Evolutionary conservation across 2,113 vertebrate genomes (phyloP), one percentile per base, ranked within the genome.

Genomic region (Microcebus jonahi): DNA sequence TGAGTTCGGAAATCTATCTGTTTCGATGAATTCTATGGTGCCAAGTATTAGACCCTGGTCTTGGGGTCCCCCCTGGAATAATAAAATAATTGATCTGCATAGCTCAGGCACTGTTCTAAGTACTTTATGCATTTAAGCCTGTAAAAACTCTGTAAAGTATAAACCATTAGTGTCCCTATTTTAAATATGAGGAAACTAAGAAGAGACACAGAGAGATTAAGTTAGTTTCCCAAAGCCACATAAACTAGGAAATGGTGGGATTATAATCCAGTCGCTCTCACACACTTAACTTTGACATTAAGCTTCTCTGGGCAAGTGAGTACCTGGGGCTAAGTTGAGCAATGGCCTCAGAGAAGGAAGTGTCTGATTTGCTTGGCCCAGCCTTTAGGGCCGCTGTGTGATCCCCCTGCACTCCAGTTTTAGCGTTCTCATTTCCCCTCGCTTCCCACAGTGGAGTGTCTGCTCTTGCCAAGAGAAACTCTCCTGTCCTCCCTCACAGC

Each of bases 151-250:
- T 70, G 31, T 55, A 21, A 67, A 25, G 27, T 48, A 59, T 21
- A 10, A 50, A 34, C 61, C 65, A 50, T 75, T 75, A 39, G 31
- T 85, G 42, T 39, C 2, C 6, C 21, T 34, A 21, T 84, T 65
- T 96, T 90, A 88, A 92, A 95, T 18, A 63, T 34, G 17, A 95
- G 65, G 59, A 94, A 63, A 77, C 27, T 29, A 61, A 61, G n/a
- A 95, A 55, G 17, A 18, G 55, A 17, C 63, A 48, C 4, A 39
- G 34, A 88, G 42, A 63, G 55, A 31, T 61, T 57, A 77, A 59
- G 29, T 42, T 65, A 67, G 48, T 76, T 55, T 87, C 45, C n/a
- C 25, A 80, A 6, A 12, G 36, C 20, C 20, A 53, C 63, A 50
- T 50, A 61, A 68, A 63, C 29, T 45, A n/a, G 27, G 20, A 85